Evolutionary conservation across 1,140 invertebrate species (phyloP).

Genomic region (Agraylea sexmaculata): DNA sequence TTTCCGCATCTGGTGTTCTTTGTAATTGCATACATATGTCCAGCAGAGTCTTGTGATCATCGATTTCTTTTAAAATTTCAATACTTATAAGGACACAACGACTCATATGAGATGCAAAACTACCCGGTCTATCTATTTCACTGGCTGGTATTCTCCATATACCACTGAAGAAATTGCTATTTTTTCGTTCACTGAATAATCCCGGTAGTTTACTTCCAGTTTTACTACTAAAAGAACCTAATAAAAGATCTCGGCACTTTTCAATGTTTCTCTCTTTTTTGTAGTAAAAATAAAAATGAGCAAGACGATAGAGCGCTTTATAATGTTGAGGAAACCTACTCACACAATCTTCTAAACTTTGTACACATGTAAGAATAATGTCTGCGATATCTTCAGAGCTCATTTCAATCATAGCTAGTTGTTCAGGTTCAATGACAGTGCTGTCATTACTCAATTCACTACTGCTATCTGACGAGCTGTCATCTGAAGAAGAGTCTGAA

Average conservation of each 20-base stretch:
- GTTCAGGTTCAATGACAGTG: conserved; percentile 19
- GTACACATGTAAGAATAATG: conserved; percentile 48
- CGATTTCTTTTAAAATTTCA: conserved; percentile 64
- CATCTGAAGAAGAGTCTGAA: conserved; percentile 34
- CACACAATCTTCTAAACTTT: conserved; percentile 73
- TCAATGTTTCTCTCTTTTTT: conserved; percentile 51
- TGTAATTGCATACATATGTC: conserved; percentile 67
- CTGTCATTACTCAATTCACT: conserved; percentile 29
- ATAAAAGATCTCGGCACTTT: conserved; percentile 58
- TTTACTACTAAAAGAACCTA: conserved; percentile 52
- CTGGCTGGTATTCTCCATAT: conserved; percentile 82
- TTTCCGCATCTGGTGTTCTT: conserved; percentile 69
- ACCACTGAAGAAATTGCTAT: conserved; percentile 83
- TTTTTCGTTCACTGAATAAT: conserved; percentile 74
- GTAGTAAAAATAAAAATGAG: conserved; percentile 72
- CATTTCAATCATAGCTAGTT: conserved; percentile 22
- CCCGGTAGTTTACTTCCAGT: conserved; percentile 57
- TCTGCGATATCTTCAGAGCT: conserved; percentile 34
- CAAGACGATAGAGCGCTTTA: conserved; percentile 80
- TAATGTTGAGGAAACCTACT: conserved; percentile 82
- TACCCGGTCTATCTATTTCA: conserved; percentile 85
- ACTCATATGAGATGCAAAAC: conserved; percentile 84
- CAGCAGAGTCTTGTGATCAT: conserved; percentile 70
- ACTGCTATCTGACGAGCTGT: conserved; percentile 32
- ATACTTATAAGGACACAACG: conserved; percentile 69